Conservation (phyloP, 2,797 vertebrate genomes). For the Neosilurus mollespiculum region DNA sequence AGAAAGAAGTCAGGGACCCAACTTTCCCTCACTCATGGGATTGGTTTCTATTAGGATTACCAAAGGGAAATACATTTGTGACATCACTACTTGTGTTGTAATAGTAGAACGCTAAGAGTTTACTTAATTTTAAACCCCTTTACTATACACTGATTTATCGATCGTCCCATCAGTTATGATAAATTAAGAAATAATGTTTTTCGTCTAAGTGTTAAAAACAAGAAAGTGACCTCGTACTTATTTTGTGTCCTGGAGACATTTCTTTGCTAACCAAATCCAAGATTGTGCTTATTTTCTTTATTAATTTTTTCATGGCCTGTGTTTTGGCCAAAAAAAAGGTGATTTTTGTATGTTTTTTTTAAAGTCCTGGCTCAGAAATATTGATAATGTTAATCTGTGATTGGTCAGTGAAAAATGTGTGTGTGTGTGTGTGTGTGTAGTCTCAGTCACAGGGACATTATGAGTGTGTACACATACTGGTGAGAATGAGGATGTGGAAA, state of each 20-base stretch:
- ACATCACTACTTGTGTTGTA: background rate
- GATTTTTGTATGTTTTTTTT: background rate
- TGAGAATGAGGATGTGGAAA: conserved; percentile 22
- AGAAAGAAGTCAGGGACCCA: background rate
- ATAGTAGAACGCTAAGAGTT: background rate
- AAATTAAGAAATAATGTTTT: background rate
- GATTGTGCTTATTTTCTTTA: background rate
- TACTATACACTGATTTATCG: background rate
- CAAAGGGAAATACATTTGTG: too few relatives aligned
- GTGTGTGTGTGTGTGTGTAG: background rate
- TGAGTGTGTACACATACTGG: background rate
- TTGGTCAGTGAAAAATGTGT: too few relatives aligned
- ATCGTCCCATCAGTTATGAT: background rate
- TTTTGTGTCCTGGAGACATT: background rate
- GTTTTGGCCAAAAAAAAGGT: background rate
- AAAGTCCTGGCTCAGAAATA: background rate
- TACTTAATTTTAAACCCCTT: background rate
- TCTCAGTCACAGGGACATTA: background rate
- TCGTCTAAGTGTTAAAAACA: background rate
- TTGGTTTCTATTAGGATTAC: background rate
- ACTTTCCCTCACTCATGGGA: background rate
- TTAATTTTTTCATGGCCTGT: too few relatives aligned
- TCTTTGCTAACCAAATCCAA: background rate
- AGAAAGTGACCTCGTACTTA: background rate
- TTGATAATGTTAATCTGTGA: too few relatives aligned